Conservation (phyloP, 2,113 vertebrate species). For the Ameiurus melas region DNA sequence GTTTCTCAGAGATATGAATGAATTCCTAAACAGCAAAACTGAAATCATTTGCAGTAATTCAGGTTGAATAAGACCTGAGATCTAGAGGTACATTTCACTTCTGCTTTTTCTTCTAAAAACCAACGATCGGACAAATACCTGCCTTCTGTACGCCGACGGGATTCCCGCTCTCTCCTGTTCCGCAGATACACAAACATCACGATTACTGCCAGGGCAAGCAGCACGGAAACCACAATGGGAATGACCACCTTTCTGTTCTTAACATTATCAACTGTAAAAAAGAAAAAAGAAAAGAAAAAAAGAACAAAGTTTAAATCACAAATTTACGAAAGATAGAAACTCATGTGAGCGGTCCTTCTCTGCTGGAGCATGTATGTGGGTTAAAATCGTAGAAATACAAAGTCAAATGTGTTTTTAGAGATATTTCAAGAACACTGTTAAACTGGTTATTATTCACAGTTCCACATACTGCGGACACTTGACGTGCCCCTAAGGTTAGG, state of each 20-base stretch:
- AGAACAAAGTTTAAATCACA: not conserved
- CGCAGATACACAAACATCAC: not conserved
- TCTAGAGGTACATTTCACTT: not conserved
- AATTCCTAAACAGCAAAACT: not conserved
- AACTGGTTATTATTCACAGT: not conserved
- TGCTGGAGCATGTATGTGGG: not conserved
- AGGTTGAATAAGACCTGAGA: not conserved
- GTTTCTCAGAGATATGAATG: not conserved
- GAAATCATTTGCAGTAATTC: not conserved
- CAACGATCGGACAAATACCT: not conserved
- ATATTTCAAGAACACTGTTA: not conserved
- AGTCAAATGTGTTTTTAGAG: not conserved
- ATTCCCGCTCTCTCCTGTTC: not conserved
- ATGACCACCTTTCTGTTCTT: rapidly evolving
- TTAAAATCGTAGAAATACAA: not conserved
- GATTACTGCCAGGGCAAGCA: not conserved
- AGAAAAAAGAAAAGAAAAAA: not conserved
- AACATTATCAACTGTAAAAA: rapidly evolving
- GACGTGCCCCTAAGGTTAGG: not conserved
- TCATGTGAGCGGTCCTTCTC: not conserved
- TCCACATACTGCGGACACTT: not conserved
- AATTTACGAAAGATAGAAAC: not conserved
- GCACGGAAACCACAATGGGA: not conserved
- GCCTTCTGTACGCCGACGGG: not conserved
- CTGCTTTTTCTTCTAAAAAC: not conserved